Evolutionary conservation across 2,888 invertebrate species (phyloP).

Genomic region (Stenodera caucasica): DNA sequence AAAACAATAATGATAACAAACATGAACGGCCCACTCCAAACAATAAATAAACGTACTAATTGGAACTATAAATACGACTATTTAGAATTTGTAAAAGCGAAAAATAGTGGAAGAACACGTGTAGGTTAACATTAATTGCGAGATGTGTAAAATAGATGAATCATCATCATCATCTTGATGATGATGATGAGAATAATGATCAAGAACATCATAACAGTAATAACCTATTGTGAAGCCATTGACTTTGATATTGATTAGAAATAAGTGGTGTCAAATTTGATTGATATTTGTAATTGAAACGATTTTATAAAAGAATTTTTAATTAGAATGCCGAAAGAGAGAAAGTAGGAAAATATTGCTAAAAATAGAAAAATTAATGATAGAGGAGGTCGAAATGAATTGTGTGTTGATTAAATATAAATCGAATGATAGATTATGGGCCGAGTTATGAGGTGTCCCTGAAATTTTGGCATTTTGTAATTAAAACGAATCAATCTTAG

Average conservation of each 20-base stretch:
- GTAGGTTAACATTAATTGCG: slow-evolving; percentile 34
- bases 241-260: neutral
- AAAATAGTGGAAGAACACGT: slow-evolving; percentile 36
- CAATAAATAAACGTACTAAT: slow-evolving; percentile 33
- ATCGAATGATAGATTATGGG: neutral
- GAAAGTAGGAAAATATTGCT: neutral
- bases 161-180: slow-evolving; percentile 22
- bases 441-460: neutral
- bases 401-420: neutral
- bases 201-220: slow-evolving; percentile 24
- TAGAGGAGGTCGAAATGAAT: neutral
- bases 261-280: neutral
- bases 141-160: slow-evolving; percentile 37
- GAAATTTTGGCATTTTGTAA: neutral
- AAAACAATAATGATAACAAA: slow-evolving; percentile 30
- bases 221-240: neutral
- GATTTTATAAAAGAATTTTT: neutral
- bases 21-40: slow-evolving; percentile 24
- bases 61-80: slow-evolving; percentile 26
- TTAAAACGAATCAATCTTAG: neutral
- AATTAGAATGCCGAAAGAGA: neutral
- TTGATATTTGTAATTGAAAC: slow-evolving; percentile 2
- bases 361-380: neutral
- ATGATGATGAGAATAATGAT: slow-evolving; percentile 5
- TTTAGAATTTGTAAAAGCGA: slow-evolving; percentile 16